Evolutionary conservation across 2,113 vertebrate species (phyloP).

Genomic region (Gadus chalcogrammus): DNA sequence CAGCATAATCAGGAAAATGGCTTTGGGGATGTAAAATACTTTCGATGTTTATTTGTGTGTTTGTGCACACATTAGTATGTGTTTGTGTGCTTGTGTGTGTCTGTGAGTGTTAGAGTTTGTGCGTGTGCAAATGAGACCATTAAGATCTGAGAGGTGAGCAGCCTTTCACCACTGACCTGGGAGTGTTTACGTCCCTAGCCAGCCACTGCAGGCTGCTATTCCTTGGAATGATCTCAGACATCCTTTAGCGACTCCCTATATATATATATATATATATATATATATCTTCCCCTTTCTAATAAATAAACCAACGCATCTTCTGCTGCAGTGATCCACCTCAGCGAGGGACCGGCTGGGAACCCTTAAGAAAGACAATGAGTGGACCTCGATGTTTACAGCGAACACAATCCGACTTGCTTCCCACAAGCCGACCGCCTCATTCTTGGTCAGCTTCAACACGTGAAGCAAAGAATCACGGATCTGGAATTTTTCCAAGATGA

Average conservation of each 20-base stretch:
- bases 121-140: constrained; percentile 28
- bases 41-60: neutral
- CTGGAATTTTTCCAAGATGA: no score
- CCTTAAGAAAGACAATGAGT: no score
- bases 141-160: constrained; percentile 34
- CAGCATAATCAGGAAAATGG: neutral
- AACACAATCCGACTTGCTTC: no score
- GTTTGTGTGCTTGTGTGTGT: constrained; percentile 4
- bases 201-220: constrained; percentile 35
- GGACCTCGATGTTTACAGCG: no score
- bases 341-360: no score
- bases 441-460: no score
- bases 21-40: neutral
- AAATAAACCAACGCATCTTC: no score
- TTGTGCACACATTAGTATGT: neutral
- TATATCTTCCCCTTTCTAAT: no score
- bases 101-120: constrained; percentile 13
- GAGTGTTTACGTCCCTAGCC: constrained; percentile 34
- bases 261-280: no score
- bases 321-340: no score
- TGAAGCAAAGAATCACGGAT: no score
- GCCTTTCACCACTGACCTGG: constrained; percentile 45
- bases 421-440: no score
- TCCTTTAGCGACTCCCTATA: constrained; percentile 2
- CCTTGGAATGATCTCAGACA: constrained; percentile 23